These are phyloP conservation scores for Homarus gammarus DNA, from an alignment of 2,888 invertebrate species.

Conservation along the genomic window DNA sequence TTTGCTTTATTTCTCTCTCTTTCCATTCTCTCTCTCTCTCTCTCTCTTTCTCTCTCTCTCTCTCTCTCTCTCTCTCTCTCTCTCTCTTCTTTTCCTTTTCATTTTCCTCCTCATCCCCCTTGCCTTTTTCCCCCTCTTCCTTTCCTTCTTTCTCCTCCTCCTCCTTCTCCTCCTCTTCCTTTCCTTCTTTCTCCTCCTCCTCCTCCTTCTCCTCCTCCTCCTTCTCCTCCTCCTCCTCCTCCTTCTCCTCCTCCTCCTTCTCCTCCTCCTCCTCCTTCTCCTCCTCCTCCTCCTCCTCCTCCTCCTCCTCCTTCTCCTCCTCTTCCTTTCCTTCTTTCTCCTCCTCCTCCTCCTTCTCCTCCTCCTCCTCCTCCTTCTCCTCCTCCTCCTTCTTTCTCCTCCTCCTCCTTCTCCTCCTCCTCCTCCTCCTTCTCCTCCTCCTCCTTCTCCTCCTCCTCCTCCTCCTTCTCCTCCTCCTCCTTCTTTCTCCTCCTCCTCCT, in stretches of 20 bases:
- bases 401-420: not conserved
- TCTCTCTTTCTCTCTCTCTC: no score
- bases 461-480: no score
- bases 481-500: not conserved
- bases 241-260: not conserved
- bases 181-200: constrained; percentile 11
- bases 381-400: not conserved
- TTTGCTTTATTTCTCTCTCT: not conserved
- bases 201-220: not conserved
- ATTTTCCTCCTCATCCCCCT: no score
- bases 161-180: not conserved
- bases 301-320: not conserved
- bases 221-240: not conserved
- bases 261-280: not conserved
- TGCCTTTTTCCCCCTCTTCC: no score
- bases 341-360: not conserved
- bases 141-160: constrained; percentile 14
- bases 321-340: not conserved
- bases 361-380: not conserved
- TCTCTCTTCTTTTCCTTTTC: no score
- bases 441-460: not conserved
- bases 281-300: not conserved
- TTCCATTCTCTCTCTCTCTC: no score
- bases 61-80: no score
- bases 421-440: not conserved